A percentile compares a stretch with the other conserved stretches of the same genome.
Evolutionary conservation across 2,797 vertebrate species (phyloP).

Genomic region (Apogon talboti): DNA sequence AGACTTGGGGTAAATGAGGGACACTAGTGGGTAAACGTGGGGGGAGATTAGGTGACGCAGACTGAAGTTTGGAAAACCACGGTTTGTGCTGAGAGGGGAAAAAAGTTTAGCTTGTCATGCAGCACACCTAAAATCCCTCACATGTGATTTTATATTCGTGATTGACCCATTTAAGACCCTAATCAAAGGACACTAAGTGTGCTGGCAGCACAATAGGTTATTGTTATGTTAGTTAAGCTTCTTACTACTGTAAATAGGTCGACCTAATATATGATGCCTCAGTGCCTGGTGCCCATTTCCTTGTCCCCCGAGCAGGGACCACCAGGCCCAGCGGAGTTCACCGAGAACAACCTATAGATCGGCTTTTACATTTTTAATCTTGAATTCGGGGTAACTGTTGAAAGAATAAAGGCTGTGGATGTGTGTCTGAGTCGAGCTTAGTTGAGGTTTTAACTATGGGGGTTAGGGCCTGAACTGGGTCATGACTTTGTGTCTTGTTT

Average conservation of each 20-base stretch:
- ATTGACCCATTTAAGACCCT: conserved; percentile 70
- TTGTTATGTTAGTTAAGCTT: conserved; percentile 71
- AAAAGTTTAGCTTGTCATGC: conserved; percentile 46
- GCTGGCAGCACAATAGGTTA: conserved; percentile 67
- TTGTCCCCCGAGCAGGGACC: conserved; percentile 17
- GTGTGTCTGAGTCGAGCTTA: conserved; percentile 39
- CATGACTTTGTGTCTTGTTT: conserved; percentile 53
- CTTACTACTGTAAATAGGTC: conserved; percentile 75
- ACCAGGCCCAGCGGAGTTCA: conserved; percentile 28
- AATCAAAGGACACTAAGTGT: conserved; percentile 66
- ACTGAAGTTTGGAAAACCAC: conserved; percentile 38
- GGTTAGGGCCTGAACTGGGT: conserved; percentile 44
- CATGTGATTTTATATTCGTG: conserved; percentile 77
- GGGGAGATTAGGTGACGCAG: conserved; percentile 36
- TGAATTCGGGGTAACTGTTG: conserved; percentile 35
- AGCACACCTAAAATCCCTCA: conserved; percentile 63
- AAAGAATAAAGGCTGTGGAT: conserved; percentile 34
- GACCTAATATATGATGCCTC: conserved; percentile 68
- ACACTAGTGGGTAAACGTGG: conserved; percentile 24
- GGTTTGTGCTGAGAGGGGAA: conserved; percentile 37
- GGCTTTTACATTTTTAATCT: conserved; percentile 56
- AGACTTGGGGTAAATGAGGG: neutral
- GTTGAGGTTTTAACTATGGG: conserved; percentile 36
- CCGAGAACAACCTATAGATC: conserved; percentile 18
- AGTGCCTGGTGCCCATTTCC: conserved; percentile 67